Evolutionary conservation across 2,888 invertebrate genomes (phyloP), one percentile per base, ranked within the genome.

Genomic region (Plemyria rubiginata): DNA sequence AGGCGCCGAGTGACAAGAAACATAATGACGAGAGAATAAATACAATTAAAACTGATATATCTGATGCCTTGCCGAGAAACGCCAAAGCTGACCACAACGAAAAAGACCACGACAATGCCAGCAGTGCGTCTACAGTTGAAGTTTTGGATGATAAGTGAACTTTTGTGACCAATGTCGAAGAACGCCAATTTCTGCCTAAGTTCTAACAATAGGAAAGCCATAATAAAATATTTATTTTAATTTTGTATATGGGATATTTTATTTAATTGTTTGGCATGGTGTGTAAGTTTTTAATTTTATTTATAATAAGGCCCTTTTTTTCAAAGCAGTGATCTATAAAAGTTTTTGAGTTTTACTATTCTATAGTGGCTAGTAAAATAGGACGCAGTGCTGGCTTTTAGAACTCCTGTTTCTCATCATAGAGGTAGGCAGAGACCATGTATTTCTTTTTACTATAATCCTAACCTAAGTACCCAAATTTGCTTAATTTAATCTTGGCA

Each of bases 51-150:
- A 79, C 84, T 54, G 90, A 90, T 45, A 73, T 85, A 53, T 67
- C 81, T 12, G 86, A 86, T 66, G 69, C 65, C 29, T 28, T 70
- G 1, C 11, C 57, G n/a, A 67, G 58, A 49, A 55, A 56, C 4
- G 67, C 38, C 2, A 74, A 71, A 48, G 72, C 68, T 59, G 70
- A 68, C n/a, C 78, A 81, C 66, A 86, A 78, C 63, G 82, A 82
- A 50, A 85, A 82, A 40, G 87, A 85, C 15, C 82, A 80, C 62
- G 90, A 90, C 68, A 90, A 89, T 66, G 85, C 92, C 4, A 92
- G 92, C 70, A 90, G 90, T 81, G 91, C 91, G 0, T 92, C 92
- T 2, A 92, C 92, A 28, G 90, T 92, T 60, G 92, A 92, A 86
- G 88, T 84, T 72, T 80, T 92, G 60, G 92, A 92, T 71, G 89